Conservation (phyloP, 1,140 invertebrate genomes). For the Macrotrachela quadricornifera region DNA sequence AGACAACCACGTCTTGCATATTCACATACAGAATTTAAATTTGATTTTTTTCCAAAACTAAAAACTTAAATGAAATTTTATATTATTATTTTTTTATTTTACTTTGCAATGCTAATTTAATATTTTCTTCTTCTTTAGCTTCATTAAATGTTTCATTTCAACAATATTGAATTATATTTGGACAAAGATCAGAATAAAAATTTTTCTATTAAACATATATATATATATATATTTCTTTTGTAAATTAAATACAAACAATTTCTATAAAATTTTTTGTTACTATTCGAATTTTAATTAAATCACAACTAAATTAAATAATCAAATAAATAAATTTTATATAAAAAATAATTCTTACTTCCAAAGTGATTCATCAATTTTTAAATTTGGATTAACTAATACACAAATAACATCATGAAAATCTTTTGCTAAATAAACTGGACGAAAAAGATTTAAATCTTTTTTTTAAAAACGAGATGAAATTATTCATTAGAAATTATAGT, state of each 20-base stretch:
- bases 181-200: constrained; percentile 27
- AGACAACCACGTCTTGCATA: constrained; percentile 65
- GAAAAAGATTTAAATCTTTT: constrained; percentile 65
- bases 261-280: constrained; percentile 57
- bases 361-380: constrained; percentile 30
- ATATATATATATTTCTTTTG: no score
- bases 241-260: no score
- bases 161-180: constrained; percentile 27
- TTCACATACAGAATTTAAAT: constrained; percentile 36
- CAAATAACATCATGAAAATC: constrained; percentile 76
- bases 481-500: no score
- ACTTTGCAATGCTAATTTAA: constrained; percentile 22
- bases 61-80: neutral
- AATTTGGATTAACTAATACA: constrained; percentile 55
- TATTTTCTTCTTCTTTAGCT: constrained; percentile 21
- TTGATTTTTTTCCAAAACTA: constrained; percentile 18
- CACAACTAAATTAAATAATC: constrained; percentile 41
- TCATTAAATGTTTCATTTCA: constrained; percentile 25
- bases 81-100: neutral
- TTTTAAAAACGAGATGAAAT: no score
- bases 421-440: constrained; percentile 81
- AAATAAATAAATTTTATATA: constrained; percentile 13
- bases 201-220: constrained; percentile 17
- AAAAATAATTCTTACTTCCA: constrained; percentile 5
- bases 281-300: constrained; percentile 61